These are phyloP conservation scores for Phallusia fumigata DNA, from an alignment of 23 tunicate genomes.

Conservation along the genomic window DNA sequence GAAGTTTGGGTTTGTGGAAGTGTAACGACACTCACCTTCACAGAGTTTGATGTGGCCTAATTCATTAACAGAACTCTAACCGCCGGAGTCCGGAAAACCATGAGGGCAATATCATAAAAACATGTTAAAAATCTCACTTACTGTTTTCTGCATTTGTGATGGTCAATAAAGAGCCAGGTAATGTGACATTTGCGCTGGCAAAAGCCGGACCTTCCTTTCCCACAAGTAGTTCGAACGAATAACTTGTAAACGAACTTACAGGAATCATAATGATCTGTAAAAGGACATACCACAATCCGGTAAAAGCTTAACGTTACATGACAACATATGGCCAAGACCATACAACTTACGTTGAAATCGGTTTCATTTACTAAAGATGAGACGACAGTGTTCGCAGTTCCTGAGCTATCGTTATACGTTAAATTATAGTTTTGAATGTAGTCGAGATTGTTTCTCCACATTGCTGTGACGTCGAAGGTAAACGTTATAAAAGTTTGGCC, in stretches of 20 bases:
- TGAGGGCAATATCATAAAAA: too few species aligned
- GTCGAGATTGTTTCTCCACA: background rate
- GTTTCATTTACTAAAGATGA: background rate
- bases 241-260: too few species aligned
- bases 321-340: too few species aligned
- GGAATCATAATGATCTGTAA: too few species aligned
- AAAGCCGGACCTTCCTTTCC: background rate
- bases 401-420: background rate
- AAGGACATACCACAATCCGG: too few species aligned
- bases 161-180: background rate
- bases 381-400: background rate
- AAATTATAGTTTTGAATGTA: background rate
- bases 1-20: too few species aligned
- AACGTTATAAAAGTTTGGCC: background rate
- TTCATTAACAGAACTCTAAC: too few species aligned
- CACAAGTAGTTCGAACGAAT: background rate
- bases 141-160: background rate
- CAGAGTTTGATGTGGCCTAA: too few species aligned
- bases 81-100: too few species aligned
- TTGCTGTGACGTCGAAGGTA: background rate
- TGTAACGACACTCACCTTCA: too few species aligned
- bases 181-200: background rate
- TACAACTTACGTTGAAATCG: too few species aligned
- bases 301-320: too few species aligned
- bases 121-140: background rate